Evolutionary conservation across 2,888 invertebrate species (phyloP).

Genomic region (Cephus pulcher): DNA sequence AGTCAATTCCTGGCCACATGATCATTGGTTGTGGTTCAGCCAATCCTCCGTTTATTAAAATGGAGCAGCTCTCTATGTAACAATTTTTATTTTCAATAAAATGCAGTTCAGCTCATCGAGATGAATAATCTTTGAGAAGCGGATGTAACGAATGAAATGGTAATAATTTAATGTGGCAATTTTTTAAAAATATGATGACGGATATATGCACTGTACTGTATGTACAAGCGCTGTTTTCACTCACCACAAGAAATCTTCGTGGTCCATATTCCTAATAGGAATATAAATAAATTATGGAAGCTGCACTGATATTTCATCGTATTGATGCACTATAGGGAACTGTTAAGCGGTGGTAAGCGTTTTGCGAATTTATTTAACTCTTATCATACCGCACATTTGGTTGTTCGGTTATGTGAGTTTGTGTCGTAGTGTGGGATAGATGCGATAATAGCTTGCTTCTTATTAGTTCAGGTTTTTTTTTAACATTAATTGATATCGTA

Average conservation of each 20-base stretch:
- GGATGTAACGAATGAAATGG: too few species aligned
- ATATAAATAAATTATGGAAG: background rate
- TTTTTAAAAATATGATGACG: too few species aligned
- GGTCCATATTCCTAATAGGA: background rate
- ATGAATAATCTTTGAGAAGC: background rate
- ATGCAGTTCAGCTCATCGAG: background rate
- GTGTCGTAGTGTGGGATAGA: background rate
- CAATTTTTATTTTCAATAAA: background rate
- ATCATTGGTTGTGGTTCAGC: constrained; percentile 29
- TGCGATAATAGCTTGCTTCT: background rate
- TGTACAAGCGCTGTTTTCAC: background rate
- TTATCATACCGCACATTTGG: background rate
- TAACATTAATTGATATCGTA: background rate
- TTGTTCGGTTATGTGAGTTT: background rate
- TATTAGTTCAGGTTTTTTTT: background rate
- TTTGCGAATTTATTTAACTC: background rate
- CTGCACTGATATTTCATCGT: background rate
- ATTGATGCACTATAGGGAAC: background rate
- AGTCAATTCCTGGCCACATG: constrained; percentile 11
- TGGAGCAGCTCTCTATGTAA: constrained; percentile 15
- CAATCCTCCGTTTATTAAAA: constrained; percentile 27
- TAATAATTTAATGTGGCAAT: too few species aligned
- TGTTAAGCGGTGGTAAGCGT: background rate
- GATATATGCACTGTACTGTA: too few species aligned
- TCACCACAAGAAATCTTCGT: background rate